Conservation (phyloP, 1,140 invertebrate species). For the Berghia stephanieae region DNA sequence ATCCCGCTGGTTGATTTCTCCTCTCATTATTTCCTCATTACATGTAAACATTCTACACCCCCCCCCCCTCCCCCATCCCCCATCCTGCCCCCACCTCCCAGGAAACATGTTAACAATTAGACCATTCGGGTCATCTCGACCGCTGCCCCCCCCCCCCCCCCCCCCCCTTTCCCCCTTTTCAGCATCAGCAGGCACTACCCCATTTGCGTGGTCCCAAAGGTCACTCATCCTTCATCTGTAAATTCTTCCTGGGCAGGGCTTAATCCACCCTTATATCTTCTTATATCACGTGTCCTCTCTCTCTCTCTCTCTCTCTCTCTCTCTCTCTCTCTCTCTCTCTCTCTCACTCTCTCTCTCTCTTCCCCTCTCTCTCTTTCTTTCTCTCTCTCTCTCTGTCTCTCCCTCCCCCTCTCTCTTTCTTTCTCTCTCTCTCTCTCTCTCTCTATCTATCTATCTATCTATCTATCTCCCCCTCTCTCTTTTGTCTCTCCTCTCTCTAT, state of each 20-base stretch:
- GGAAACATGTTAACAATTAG: too few relatives aligned
- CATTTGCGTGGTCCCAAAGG: neutral
- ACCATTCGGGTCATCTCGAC: too few relatives aligned
- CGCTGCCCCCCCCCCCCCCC: too few relatives aligned
- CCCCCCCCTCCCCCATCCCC: too few relatives aligned
- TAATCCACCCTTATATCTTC: neutral
- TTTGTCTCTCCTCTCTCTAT: too few relatives aligned
- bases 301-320: neutral
- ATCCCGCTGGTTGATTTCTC: too few relatives aligned
- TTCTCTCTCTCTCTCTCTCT: conserved; percentile 17
- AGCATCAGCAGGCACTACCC: too few relatives aligned
- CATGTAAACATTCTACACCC: too few relatives aligned
- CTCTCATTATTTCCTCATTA: too few relatives aligned
- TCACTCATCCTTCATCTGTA: neutral
- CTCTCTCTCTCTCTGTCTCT: neutral
- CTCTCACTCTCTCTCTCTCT: neutral
- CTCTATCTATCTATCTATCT: conserved; percentile 18
- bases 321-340: conserved; percentile 19
- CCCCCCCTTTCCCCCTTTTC: too few relatives aligned
- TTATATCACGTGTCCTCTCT: neutral
- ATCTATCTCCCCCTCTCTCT: conserved; percentile 14
- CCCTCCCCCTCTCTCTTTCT: neutral
- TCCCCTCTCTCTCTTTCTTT: neutral
- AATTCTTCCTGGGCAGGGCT: too few relatives aligned
- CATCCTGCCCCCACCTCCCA: too few relatives aligned